phyloP scores from a whole-genome alignment of 2,113 vertebrate species.

The Pseudonaja textilis region DNA sequence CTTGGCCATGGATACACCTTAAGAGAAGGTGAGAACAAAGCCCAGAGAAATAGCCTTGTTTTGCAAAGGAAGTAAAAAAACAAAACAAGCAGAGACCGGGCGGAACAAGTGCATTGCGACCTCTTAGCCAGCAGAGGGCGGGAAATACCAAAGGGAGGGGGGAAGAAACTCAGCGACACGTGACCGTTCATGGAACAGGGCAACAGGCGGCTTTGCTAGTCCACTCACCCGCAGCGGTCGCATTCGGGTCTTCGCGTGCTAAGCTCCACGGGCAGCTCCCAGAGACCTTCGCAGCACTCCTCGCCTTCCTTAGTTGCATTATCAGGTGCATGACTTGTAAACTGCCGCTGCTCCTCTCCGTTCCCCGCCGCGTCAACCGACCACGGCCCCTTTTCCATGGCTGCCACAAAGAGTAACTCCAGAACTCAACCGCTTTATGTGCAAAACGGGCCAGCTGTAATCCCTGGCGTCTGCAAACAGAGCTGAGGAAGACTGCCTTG shows the following conservation, averaged over 20 bases:
- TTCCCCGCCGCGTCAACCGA: fast-evolving
- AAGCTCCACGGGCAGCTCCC: constrained; percentile 79
- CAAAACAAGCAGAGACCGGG: neutral
- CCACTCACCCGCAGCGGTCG: constrained; percentile 80
- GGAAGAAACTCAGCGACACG: neutral
- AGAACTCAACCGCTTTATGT: neutral
- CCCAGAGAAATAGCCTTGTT: neutral
- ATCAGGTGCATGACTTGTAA: neutral
- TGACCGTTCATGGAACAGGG: neutral
- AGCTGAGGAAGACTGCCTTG: neutral
- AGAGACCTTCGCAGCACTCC: constrained; percentile 73
- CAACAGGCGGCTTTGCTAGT: neutral
- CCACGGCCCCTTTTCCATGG: neutral
- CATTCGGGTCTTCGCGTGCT: constrained; percentile 84
- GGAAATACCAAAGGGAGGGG: neutral
- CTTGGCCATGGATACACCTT: neutral
- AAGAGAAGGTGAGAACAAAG: neutral
- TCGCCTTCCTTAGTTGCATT: constrained; percentile 34
- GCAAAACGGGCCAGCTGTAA: neutral
- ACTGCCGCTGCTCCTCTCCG: neutral
- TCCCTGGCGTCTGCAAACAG: neutral
- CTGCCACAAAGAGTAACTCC: neutral
- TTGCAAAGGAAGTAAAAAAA: no score
- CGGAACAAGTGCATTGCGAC: neutral
- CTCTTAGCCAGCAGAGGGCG: constrained; percentile 24